Conservation (phyloP, 2,797 vertebrate species). For the Rhinichthys osculus region DNA sequence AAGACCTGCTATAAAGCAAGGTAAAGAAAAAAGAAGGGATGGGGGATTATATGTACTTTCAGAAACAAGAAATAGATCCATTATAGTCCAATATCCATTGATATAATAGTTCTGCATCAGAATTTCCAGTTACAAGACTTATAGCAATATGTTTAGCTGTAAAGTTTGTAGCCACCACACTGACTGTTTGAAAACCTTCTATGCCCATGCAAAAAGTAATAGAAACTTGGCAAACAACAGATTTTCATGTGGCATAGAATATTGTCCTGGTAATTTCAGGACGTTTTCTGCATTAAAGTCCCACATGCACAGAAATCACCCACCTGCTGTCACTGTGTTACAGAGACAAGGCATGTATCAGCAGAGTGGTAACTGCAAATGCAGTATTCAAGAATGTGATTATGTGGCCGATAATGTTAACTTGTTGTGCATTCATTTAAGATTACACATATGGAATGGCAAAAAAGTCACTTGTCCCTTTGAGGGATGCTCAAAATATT, state of each 20-base stretch:
- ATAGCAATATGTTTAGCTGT: too few relatives aligned
- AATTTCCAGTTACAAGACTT: too few relatives aligned
- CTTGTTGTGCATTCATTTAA: not conserved
- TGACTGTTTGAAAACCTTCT: too few relatives aligned
- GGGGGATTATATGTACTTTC: too few relatives aligned
- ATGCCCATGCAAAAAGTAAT: not conserved
- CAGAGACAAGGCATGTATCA: not conserved
- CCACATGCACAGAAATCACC: too few relatives aligned
- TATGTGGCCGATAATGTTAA: too few relatives aligned
- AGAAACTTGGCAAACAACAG: slow-evolving; percentile 10
- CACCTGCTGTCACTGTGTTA: not conserved
- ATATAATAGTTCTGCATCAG: too few relatives aligned
- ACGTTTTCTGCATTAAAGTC: not conserved
- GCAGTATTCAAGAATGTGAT: not conserved
- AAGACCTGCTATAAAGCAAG: too few relatives aligned
- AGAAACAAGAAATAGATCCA: too few relatives aligned
- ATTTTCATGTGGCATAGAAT: slow-evolving; percentile 10
- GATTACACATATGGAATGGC: not conserved
- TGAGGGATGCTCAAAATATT: not conserved
- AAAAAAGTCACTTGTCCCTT: not conserved
- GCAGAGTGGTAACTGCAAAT: not conserved
- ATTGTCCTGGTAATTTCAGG: not conserved
- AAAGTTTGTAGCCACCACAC: too few relatives aligned
- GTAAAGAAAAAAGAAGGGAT: too few relatives aligned
- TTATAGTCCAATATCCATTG: too few relatives aligned